Evolutionary conservation across 2,888 invertebrate species (phyloP), one percentile per base, ranked within the genome.

Genomic region (Brachycybe producta): DNA sequence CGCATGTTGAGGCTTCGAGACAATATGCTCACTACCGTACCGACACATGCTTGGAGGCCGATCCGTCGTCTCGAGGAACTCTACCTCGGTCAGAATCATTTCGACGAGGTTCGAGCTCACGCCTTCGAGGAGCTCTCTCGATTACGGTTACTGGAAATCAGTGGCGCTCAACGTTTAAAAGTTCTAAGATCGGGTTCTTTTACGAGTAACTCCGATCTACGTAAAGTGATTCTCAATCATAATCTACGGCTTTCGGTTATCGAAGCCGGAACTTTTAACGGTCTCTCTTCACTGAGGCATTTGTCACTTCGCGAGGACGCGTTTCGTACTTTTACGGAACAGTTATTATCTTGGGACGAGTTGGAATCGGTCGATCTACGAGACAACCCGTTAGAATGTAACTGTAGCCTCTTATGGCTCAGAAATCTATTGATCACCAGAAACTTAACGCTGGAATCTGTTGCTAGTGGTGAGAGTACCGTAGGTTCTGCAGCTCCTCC

Each of bases 81-180:
- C 58, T 78, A 80, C 61, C 71, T 88, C 61, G 84, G 82, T 64
- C 79, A 81, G 57, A 88, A 88, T 70, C 81, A 79, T 59, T 78
- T 87, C 60, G 73, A 73, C 58, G 73, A 75, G 59, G 70, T 87
- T 59, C 78, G 80, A 54, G 76, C 83, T 17, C 78, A 83, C 49
- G 84, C 85, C 55, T 84, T 90, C 64, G 76, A 82, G 61, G 86
- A 86, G 66, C 76, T 91, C 52, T 84, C 84, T 66, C 82, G 84
- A 67, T 73, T 87, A 59, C 77, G 78, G 64, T 78, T 76, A 64
- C 72, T 87, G 62, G 80, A 79, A 64, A 70, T 87, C 61, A 78
- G 78, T 67, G 74, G 78, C 60, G 72, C 81, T 60, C 76, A 76
- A 60, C 72, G 75, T 57, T 62, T 87, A 58, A 72, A 73, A 56